Conservation (phyloP, 2,888 invertebrate genomes). For the Pinctada fucata region DNA sequence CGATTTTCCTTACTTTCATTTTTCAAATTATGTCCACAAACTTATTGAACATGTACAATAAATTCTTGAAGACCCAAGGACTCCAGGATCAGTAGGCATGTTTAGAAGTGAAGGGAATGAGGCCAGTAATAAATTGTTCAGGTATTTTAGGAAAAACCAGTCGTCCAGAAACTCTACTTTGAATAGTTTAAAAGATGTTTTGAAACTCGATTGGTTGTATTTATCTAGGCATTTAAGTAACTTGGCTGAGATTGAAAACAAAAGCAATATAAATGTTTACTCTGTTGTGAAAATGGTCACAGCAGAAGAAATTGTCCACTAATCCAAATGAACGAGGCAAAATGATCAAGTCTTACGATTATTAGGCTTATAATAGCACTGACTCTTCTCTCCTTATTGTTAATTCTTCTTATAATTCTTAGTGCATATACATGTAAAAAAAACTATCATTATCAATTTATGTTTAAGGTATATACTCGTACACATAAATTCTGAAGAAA, state of each 20-base stretch:
- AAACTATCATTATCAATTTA: too few species aligned
- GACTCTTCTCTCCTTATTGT: constrained; percentile 5
- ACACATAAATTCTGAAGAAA: too few species aligned
- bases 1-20: too few species aligned
- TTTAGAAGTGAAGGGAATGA: constrained; percentile 6
- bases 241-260: background rate
- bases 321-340: too few species aligned
- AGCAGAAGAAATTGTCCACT: constrained; percentile 20
- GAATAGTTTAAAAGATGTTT: background rate
- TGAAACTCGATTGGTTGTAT: constrained; percentile 3
- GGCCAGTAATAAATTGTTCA: constrained; percentile 3
- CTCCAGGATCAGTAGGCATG: background rate
- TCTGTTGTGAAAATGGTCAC: constrained; percentile 13
- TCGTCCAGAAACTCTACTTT: background rate
- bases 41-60: background rate
- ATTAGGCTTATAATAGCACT: background rate
- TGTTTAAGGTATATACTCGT: too few species aligned
- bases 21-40: too few species aligned
- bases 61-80: background rate
- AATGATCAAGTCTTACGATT: too few species aligned
- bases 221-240: background rate
- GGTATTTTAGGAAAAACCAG: background rate
- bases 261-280: constrained; percentile 14
- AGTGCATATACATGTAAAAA: background rate
- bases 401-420: constrained; percentile 4